These are phyloP conservation scores for Orgyia antiqua DNA, from an alignment of 2,888 invertebrate genomes.

Conservation along the genomic window DNA sequence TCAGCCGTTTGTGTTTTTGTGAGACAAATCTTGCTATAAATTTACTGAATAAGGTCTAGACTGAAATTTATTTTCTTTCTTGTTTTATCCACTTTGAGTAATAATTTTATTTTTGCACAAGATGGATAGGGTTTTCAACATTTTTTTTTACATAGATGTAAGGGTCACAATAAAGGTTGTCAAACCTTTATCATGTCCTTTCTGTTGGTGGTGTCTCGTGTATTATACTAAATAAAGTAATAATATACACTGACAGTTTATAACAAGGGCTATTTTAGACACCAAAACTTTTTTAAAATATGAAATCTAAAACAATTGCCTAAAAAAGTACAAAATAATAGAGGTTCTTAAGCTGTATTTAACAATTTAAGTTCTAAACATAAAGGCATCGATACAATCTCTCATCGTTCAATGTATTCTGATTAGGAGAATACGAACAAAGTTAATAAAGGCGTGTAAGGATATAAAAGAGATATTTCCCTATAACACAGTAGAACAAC, in stretches of 20 bases:
- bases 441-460: not conserved
- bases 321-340: too few relatives aligned
- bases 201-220: constrained; percentile 4
- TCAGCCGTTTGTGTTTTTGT: too few relatives aligned
- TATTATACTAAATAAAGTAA: constrained; percentile 14
- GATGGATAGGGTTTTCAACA: constrained; percentile 1
- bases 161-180: constrained; percentile 10
- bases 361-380: too few relatives aligned
- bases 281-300: too few relatives aligned
- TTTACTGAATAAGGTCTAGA: too few relatives aligned
- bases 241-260: not conserved
- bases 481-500: not conserved
- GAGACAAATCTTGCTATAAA: too few relatives aligned
- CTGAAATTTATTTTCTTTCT: not conserved
- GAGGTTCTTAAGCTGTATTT: too few relatives aligned
- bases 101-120: constrained; percentile 1
- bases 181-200: constrained; percentile 20
- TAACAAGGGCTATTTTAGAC: not conserved
- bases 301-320: too few relatives aligned
- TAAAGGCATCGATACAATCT: too few relatives aligned
- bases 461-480: not conserved
- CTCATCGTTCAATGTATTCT: too few relatives aligned
- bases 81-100: not conserved
- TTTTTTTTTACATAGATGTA: constrained; percentile 6
- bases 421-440: too few relatives aligned